Conservation (phyloP, 2,797 vertebrate genomes). For the Smutsia gigantea region DNA sequence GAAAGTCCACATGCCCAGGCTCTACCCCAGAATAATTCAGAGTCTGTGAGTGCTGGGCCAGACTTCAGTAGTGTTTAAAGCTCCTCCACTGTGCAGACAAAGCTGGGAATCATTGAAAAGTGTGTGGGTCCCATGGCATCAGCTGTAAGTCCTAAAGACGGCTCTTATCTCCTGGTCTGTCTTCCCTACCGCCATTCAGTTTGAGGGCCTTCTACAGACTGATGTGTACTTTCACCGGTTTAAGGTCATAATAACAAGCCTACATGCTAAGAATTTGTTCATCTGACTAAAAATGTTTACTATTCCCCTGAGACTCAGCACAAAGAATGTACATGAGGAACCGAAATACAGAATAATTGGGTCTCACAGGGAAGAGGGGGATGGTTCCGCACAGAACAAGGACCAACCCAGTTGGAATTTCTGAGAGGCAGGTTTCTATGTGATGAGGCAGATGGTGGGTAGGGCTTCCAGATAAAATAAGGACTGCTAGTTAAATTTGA, state of each 20-base stretch:
- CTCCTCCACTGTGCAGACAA: background rate
- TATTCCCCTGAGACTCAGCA: background rate
- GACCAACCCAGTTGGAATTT: background rate
- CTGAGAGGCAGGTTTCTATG: background rate
- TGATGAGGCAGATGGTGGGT: background rate
- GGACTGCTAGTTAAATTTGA: background rate
- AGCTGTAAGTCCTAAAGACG: background rate
- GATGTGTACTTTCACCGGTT: background rate
- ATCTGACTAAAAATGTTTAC: background rate
- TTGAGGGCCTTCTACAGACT: background rate
- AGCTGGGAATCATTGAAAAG: background rate
- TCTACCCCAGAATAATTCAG: background rate
- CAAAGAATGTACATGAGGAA: background rate
- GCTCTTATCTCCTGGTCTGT: background rate
- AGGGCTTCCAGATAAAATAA: slow-evolving; percentile 1
- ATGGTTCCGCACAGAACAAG: background rate
- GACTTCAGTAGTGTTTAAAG: background rate
- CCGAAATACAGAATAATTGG: background rate
- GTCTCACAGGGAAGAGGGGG: background rate
- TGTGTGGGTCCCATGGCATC: background rate
- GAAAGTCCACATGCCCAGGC: background rate
- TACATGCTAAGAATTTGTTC: background rate
- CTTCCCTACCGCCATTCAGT: background rate
- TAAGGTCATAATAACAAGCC: background rate
- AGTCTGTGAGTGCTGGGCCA: background rate